phyloP scores from a whole-genome alignment of 2,797 vertebrate species.

The Coilia nasus region DNA sequence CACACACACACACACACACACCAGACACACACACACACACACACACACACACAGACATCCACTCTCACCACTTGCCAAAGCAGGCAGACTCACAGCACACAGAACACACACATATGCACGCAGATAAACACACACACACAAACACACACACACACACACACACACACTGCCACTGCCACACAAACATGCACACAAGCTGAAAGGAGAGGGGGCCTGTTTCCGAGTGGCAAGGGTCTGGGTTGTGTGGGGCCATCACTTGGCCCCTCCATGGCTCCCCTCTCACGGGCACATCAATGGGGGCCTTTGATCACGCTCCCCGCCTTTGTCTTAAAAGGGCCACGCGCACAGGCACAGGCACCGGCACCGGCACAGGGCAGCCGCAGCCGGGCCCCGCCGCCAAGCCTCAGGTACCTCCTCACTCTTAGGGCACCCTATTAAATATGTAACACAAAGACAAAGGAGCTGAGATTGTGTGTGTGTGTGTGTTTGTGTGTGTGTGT shows the following conservation, averaged over 20 bases:
- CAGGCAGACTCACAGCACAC: too few relatives aligned
- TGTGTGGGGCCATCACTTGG: constrained; percentile 56
- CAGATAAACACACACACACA: constrained; percentile 17
- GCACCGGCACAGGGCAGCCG: constrained; percentile 63
- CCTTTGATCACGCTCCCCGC: constrained; percentile 77
- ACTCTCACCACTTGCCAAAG: too few relatives aligned
- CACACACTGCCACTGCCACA: constrained; percentile 37
- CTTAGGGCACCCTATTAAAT: constrained; percentile 78
- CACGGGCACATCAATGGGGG: constrained; percentile 73
- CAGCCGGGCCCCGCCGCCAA: constrained; percentile 61
- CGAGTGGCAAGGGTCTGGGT: constrained; percentile 55
- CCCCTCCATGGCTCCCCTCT: constrained; percentile 60
- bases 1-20: neutral
- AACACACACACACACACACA: constrained; percentile 32
- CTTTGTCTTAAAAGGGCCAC: constrained; percentile 76
- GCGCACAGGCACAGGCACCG: constrained; percentile 40
- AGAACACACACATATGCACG: neutral
- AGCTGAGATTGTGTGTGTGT: constrained; percentile 47
- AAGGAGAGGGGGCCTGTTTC: constrained; percentile 30
- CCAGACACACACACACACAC: neutral
- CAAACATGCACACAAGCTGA: neutral
- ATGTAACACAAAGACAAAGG: constrained; percentile 83
- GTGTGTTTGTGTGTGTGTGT: too few relatives aligned
- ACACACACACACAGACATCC: neutral
- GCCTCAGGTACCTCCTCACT: constrained; percentile 75